Evolutionary conservation across 2,113 vertebrate genomes (phyloP).

Genomic region (Todiramphus chloris): DNA sequence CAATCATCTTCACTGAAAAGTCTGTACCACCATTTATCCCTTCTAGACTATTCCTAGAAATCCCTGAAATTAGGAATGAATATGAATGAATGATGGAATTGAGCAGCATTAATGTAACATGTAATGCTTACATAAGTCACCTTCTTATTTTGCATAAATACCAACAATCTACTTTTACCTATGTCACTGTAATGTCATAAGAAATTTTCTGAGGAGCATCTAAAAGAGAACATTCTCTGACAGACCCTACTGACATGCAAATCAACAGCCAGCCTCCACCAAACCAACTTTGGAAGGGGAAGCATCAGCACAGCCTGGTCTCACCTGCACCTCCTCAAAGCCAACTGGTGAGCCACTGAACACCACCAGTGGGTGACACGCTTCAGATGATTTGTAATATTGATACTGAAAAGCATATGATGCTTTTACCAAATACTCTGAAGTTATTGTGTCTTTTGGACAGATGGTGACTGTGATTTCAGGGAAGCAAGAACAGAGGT

Average conservation of each 20-base stretch:
- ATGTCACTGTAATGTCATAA: neutral
- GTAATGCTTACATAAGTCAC: neutral
- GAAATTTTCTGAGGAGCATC: neutral
- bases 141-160: neutral
- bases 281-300: fast-evolving
- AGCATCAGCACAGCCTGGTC: neutral
- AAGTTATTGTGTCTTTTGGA: neutral
- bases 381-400: fast-evolving
- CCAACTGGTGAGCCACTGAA: neutral
- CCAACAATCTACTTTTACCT: neutral
- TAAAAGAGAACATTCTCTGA: neutral
- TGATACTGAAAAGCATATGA: neutral
- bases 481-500: neutral
- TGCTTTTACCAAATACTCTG: neutral
- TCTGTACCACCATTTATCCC: neutral
- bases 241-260: neutral
- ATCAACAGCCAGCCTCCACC: fast-evolving
- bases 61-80: neutral
- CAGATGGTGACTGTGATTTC: neutral
- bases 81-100: neutral
- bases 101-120: neutral
- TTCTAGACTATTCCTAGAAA: neutral
- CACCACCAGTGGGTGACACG: fast-evolving
- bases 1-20: neutral
- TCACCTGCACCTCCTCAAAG: neutral